Base-by-base conservation (phyloP, 2,113 vertebrate species). In the Hippocampus abdominalis region DNA sequence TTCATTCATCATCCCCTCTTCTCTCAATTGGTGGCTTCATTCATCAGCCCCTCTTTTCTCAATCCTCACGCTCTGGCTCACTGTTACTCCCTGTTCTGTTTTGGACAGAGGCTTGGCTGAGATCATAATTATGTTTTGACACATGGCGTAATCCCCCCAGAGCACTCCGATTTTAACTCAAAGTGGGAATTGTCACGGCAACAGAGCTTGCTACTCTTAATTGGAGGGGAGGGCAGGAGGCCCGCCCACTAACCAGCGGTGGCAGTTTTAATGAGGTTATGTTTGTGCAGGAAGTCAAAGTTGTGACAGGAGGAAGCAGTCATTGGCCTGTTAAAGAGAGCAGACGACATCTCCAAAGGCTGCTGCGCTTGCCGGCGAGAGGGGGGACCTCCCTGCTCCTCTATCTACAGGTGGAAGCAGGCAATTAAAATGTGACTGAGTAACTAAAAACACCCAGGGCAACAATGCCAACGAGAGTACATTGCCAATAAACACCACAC, bases 231-330 rank as follows among this genome's bases (percentile, higher is more conserved):
- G 84, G 87, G 87, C 84, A 73, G 75, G 81, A 90, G 90, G 81
- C 84, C 90, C 81, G 82, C 86, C 87, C 89, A 88, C 85, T 68
- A 88, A 89, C 87, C 82, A 74, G 69, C 76, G 79, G 79, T 88
- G 88, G 85, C 81, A 81, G 77, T 90, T 88, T 90, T 93, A 92
- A 93, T 91, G 91, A 93, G 89, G 88, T 88, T 87, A 88, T 88
- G 90, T 87, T 90, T 84, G 87, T 84, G 85, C 83, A 88, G 89
- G 83, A 90, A 90, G 86, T 88, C 86, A 81, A 79, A 89, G 89
- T 83, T 87, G 84, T 91, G 92, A 91, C 88, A 88, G 89, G 86
- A 89, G 86, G 88, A 89, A 90, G 85, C 88, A 89, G 89, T 90
- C 89, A 91, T 69, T 85, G 89, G 90, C 87, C 88, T 65, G 84